phyloP scores from a whole-genome alignment of 2,113 vertebrate genomes.

The Pterocles gutturalis region DNA sequence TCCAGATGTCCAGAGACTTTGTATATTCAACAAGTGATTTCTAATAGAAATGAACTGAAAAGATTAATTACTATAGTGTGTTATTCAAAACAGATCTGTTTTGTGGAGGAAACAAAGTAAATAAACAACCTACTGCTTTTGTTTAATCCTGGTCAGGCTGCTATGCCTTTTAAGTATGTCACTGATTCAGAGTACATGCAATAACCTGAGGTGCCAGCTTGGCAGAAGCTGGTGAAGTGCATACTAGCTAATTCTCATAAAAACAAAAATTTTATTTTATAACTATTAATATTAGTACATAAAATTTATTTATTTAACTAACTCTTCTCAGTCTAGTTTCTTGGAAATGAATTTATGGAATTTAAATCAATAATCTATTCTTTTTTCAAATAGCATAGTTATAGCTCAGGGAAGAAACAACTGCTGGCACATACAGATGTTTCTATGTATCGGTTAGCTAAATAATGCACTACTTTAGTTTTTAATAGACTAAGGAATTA shows the following conservation, averaged over 20 bases:
- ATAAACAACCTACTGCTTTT: background rate
- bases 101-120: background rate
- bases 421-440: rapidly evolving
- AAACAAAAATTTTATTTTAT: background rate
- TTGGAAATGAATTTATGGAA: background rate
- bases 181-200: background rate
- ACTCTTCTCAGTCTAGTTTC: background rate
- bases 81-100: background rate
- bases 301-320: background rate
- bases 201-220: background rate
- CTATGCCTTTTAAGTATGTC: background rate
- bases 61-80: background rate
- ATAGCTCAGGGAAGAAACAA: background rate
- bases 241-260: background rate
- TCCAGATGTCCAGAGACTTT: background rate
- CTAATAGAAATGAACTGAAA: background rate
- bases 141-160: background rate
- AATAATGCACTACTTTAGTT: background rate
- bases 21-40: background rate
- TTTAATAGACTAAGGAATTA: background rate
- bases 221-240: background rate
- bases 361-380: background rate
- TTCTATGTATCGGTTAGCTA: background rate
- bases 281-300: rapidly evolving
- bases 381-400: background rate